Conservation (phyloP, 2,113 vertebrate species). For the Psittacula cyanocephala region DNA sequence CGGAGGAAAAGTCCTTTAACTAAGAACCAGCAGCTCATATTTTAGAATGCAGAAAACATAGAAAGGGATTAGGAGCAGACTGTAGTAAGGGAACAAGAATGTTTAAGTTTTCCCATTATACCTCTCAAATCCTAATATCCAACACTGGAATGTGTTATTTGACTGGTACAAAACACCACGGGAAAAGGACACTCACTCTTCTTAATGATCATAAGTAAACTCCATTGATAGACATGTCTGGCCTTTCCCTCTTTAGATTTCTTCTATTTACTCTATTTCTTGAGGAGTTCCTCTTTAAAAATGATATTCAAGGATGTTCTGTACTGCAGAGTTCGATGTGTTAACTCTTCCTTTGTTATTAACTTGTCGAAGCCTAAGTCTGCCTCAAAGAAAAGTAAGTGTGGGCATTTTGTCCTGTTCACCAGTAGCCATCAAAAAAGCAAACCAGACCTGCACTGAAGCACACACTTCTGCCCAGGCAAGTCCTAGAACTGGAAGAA, state of each 20-base stretch:
- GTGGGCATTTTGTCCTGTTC: not conserved
- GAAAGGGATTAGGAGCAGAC: not conserved
- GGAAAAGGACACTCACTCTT: not conserved
- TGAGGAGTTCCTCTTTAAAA: not conserved
- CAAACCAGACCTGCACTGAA: not conserved
- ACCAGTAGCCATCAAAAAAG: not conserved
- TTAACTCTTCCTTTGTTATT: not conserved
- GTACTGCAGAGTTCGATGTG: not conserved
- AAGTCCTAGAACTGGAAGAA: constrained; percentile 22
- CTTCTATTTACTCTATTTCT: not conserved
- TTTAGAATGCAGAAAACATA: not conserved
- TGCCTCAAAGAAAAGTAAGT: not conserved
- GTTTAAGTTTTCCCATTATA: not conserved
- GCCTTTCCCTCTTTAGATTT: not conserved
- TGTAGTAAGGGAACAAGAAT: not conserved
- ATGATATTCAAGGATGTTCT: rapidly evolving
- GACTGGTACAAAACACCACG: not conserved
- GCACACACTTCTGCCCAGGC: constrained; percentile 3
- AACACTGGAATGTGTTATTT: not conserved
- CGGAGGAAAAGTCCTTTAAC: not conserved
- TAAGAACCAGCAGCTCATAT: not conserved
- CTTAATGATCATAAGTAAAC: not conserved
- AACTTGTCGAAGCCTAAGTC: not conserved
- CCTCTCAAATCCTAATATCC: not conserved
- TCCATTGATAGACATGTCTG: not conserved